These are phyloP conservation scores for Silurus aristotelis DNA, from an alignment of 2,797 vertebrate genomes.

Conservation along the genomic window DNA sequence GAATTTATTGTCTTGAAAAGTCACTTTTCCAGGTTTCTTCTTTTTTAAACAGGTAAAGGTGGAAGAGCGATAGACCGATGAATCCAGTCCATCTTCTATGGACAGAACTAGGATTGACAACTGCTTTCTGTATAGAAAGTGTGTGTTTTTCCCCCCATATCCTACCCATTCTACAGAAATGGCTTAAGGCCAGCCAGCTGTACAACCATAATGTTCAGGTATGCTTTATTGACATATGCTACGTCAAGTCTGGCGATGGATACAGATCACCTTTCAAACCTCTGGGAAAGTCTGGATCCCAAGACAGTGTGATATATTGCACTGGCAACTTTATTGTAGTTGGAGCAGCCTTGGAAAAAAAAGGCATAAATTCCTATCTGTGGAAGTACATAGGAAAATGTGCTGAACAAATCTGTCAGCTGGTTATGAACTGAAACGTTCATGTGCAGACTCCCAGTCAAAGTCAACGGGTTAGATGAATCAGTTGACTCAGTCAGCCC, in stretches of 20 bases:
- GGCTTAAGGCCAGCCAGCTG: constrained; percentile 73
- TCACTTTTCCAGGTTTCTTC: constrained; percentile 15
- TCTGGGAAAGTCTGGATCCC: constrained; percentile 68
- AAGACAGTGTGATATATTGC: constrained; percentile 64
- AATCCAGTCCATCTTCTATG: constrained; percentile 61
- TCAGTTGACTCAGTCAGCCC: neutral
- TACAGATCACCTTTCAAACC: constrained; percentile 69
- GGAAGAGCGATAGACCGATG: neutral
- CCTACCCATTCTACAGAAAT: constrained; percentile 58
- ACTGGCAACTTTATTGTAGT: constrained; percentile 67
- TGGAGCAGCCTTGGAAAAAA: constrained; percentile 63
- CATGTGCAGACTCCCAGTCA: neutral
- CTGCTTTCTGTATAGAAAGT: constrained; percentile 62
- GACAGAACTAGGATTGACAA: constrained; percentile 68
- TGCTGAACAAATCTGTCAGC: constrained; percentile 39
- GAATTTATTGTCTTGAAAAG: constrained; percentile 53
- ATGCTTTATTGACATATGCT: constrained; percentile 79
- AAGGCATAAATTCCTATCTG: constrained; percentile 4
- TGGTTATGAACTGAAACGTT: constrained; percentile 22
- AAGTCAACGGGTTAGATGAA: neutral
- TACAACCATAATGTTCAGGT: constrained; percentile 74
- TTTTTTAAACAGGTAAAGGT: neutral
- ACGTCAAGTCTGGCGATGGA: constrained; percentile 65
- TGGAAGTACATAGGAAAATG: constrained; percentile 25
- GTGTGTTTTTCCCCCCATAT: neutral